These are phyloP conservation scores for Leptinotarsa tumamoca DNA, from an alignment of 2,888 invertebrate genomes.

Conservation along the genomic window DNA sequence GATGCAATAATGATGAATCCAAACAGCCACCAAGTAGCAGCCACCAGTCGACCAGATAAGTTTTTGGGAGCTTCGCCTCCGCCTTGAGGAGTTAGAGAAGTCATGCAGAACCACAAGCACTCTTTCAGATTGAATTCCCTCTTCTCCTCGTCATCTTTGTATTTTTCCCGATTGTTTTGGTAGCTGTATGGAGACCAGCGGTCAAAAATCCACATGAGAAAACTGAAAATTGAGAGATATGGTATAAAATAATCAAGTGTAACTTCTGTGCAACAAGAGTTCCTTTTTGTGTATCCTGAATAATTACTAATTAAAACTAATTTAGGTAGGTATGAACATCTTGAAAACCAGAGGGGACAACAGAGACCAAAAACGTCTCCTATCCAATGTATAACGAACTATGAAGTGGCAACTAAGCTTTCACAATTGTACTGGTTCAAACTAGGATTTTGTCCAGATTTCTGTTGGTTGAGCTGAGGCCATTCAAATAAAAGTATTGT, in stretches of 20 bases:
- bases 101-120: conserved; percentile 99
- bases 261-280: background rate
- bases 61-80: conserved; percentile 97
- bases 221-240: conserved; percentile 67
- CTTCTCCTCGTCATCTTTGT: conserved; percentile 93
- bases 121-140: conserved; percentile 95
- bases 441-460: too few species aligned
- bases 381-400: too few species aligned
- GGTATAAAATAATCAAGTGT: conserved; percentile 10
- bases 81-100: conserved; percentile 94
- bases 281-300: too few species aligned
- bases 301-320: too few species aligned
- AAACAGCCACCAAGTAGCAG: conserved; percentile 99
- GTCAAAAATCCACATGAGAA: conserved; percentile 96
- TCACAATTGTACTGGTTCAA: too few species aligned
- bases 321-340: too few species aligned
- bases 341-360: too few species aligned
- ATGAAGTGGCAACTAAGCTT: too few species aligned
- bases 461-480: too few species aligned
- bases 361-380: too few species aligned
- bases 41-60: conserved; percentile 85
- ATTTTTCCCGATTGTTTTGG: conserved; percentile 93
- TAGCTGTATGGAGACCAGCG: conserved; percentile 98
- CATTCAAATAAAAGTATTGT: too few species aligned
- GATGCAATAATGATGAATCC: conserved; percentile 99